phyloP scores from a whole-genome alignment of 2,797 vertebrate species.

The Meda fulgida region DNA sequence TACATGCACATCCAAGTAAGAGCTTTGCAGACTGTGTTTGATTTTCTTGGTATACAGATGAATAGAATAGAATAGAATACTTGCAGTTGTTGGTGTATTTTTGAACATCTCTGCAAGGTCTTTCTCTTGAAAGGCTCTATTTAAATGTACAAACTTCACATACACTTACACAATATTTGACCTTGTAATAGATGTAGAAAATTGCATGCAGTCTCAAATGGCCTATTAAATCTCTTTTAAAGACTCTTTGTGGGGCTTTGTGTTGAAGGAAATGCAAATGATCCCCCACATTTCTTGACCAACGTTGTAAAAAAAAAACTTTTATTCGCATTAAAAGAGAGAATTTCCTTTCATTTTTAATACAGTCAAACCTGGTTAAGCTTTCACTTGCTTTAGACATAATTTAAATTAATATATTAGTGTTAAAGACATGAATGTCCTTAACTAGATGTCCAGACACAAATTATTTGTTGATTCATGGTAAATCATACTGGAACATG shows the following conservation, averaged over 20 bases:
- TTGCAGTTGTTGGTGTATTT: not conserved
- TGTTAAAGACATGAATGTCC: not conserved
- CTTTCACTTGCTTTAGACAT: not conserved
- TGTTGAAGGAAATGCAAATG: not conserved
- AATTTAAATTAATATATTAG: not conserved
- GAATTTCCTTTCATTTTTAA: not conserved
- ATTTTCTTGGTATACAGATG: not conserved
- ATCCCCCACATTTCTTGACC: not conserved
- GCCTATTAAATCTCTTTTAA: not conserved
- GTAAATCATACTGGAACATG: too few relatives aligned
- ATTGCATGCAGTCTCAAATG: not conserved
- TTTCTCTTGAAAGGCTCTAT: not conserved
- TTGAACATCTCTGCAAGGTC: not conserved
- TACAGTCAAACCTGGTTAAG: not conserved
- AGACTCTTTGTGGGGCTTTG: not conserved
- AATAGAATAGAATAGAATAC: not conserved
- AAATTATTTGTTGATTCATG: conserved; percentile 4
- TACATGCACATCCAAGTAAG: conserved; percentile 63
- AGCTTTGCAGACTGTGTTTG: conserved; percentile 30
- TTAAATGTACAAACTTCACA: not conserved
- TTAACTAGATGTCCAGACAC: not conserved
- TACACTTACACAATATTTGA: not conserved
- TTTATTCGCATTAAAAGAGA: not conserved
- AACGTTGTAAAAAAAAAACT: not conserved
- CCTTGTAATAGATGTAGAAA: not conserved